phyloP scores from a whole-genome alignment of 2,888 invertebrate species.

The Apantesis nais region DNA sequence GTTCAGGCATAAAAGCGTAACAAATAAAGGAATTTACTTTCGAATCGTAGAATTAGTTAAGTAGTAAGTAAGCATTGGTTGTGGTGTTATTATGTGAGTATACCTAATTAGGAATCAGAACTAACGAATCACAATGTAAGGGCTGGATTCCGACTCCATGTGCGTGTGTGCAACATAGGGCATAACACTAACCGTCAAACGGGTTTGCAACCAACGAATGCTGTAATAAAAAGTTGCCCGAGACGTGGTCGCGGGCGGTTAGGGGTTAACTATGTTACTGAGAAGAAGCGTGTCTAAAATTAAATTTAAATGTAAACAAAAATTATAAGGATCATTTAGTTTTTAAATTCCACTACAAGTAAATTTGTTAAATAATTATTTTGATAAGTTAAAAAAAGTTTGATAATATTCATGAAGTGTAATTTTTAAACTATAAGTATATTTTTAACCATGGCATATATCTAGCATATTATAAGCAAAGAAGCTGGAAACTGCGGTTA shows the following conservation, averaged over 20 bases:
- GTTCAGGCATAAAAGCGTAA: not conserved
- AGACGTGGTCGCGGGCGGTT: constrained; percentile 53
- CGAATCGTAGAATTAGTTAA: not conserved
- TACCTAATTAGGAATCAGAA: not conserved
- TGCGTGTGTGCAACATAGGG: constrained; percentile 66
- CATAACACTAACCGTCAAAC: constrained; percentile 73
- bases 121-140: constrained; percentile 23
- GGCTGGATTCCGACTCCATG: constrained; percentile 58
- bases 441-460: not conserved
- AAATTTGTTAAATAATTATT: not conserved
- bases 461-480: not conserved
- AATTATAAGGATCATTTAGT: not conserved
- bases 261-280: constrained; percentile 26
- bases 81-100: not conserved
- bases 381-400: not conserved
- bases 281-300: constrained; percentile 30
- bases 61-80: not conserved
- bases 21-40: not conserved
- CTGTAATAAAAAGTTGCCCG: constrained; percentile 76
- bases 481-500: not conserved
- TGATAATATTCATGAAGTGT: not conserved
- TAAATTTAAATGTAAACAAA: not conserved
- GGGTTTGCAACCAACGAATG: constrained; percentile 74
- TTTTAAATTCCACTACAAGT: not conserved
- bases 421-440: no score